Evolutionary conservation across 2,113 vertebrate species (phyloP).

Genomic region (Sylvilagus bachmani): DNA sequence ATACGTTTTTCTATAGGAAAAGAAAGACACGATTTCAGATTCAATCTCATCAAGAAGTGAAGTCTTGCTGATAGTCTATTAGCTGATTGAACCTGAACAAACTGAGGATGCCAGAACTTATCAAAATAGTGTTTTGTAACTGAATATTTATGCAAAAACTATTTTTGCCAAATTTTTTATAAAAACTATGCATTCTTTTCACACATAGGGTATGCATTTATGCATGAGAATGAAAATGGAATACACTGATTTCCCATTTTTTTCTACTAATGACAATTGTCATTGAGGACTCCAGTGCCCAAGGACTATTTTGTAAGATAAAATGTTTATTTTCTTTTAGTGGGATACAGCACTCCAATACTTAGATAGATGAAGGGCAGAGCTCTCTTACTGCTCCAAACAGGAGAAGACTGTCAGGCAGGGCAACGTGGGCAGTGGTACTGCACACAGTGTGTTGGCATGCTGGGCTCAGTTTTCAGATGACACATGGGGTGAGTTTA

Average conservation of each 20-base stretch:
- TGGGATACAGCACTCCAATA: not conserved
- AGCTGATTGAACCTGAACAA: not conserved
- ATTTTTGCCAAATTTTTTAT: not conserved
- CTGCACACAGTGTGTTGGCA: not conserved
- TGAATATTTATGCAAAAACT: not conserved
- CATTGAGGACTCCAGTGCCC: not conserved
- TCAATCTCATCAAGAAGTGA: not conserved
- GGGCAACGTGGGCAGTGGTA: not conserved
- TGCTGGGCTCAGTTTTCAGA: not conserved
- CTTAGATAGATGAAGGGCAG: not conserved
- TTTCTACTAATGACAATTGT: constrained; percentile 1
- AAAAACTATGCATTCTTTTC: not conserved
- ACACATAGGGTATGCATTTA: not conserved
- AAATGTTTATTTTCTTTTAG: not conserved
- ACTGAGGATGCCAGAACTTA: not conserved
- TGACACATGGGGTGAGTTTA: not conserved
- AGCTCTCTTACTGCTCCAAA: not conserved
- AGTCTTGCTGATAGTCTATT: not conserved
- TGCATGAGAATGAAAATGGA: not conserved
- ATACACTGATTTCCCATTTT: not conserved
- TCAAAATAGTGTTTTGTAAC: not conserved
- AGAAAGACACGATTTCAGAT: not conserved
- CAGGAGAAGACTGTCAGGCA: not conserved
- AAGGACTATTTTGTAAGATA: not conserved
- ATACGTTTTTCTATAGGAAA: not conserved